These are phyloP conservation scores for Cantharis flavilabris DNA, from an alignment of 2,888 invertebrate genomes.

Conservation along the genomic window DNA sequence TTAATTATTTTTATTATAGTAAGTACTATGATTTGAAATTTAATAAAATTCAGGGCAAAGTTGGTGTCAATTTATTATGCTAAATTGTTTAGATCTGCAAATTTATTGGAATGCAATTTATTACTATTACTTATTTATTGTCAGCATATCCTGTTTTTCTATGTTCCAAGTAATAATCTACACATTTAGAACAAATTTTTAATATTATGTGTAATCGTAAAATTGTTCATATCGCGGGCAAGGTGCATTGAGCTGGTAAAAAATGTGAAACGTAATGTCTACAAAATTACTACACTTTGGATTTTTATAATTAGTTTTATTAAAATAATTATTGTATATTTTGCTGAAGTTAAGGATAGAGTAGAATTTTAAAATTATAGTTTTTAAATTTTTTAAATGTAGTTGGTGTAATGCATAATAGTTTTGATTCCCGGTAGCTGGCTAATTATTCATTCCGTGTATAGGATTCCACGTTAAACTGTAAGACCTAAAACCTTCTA, in stretches of 20 bases:
- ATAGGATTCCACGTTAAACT: too few species aligned
- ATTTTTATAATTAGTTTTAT: too few species aligned
- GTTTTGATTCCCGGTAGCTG: too few species aligned
- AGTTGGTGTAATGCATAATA: too few species aligned
- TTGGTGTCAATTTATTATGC: slow-evolving; percentile 11
- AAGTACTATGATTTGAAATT: too few species aligned
- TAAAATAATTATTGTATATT: too few species aligned
- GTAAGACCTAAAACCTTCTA: too few species aligned
- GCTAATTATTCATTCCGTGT: too few species aligned
- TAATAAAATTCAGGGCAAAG: neutral
- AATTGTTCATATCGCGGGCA: neutral
- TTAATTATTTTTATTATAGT: too few species aligned
- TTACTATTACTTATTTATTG: neutral
- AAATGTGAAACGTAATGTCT: neutral
- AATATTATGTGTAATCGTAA: neutral
- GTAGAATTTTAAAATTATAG: neutral
- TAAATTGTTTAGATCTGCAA: slow-evolving; percentile 13
- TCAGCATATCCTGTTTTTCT: slow-evolving; percentile 20
- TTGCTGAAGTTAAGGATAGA: too few species aligned
- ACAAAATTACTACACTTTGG: neutral
- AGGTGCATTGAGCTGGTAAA: neutral
- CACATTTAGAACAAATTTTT: neutral
- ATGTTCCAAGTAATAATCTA: neutral
- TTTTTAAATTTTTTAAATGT: too few species aligned
- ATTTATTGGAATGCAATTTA: slow-evolving; percentile 5